A percentile compares a stretch with the other conserved stretches of the same genome.
Conservation (phyloP, 1,140 invertebrate species). For the Bemisia tabaci region DNA sequence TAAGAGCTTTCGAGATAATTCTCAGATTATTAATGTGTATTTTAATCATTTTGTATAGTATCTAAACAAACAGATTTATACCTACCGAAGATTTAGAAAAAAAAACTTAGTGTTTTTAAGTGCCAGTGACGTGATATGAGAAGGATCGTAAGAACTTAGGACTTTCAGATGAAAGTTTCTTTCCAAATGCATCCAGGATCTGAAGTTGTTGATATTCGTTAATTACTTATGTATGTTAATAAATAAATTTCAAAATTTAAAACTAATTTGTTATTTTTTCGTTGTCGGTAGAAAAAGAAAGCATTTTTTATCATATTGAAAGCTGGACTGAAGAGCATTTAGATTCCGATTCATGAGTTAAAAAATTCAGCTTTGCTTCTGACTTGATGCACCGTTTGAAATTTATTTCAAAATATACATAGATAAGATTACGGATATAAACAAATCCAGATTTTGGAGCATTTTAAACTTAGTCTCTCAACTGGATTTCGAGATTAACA, state of each 20-base stretch:
- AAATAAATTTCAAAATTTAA: conserved; percentile 7
- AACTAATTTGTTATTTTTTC: conserved; percentile 8
- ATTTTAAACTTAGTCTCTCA: conserved; percentile 2
- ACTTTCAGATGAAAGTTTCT: background rate
- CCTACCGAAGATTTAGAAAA: no score
- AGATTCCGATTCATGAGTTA: no score
- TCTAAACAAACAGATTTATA: no score
- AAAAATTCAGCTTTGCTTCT: conserved; percentile 1
- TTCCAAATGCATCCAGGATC: conserved; percentile 15
- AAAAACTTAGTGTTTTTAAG: no score
- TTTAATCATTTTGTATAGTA: no score
- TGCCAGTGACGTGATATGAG: no score
- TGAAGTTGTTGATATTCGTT: conserved; percentile 18
- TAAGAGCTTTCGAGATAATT: no score
- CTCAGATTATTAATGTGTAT: no score
- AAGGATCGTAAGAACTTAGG: no score
- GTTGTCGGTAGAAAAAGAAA: conserved; percentile 12
- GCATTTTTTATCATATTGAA: conserved; percentile 20
- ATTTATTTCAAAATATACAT: conserved; percentile 9
- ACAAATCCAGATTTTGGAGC: conserved; percentile 18
- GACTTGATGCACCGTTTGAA: background rate
- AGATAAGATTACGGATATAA: conserved; percentile 14
- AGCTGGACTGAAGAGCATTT: no score
- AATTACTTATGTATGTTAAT: conserved; percentile 7
- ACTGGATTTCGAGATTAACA: conserved; percentile 1